These are phyloP conservation scores for Heliconius sara DNA, from an alignment of 2,888 invertebrate genomes.

Conservation along the genomic window DNA sequence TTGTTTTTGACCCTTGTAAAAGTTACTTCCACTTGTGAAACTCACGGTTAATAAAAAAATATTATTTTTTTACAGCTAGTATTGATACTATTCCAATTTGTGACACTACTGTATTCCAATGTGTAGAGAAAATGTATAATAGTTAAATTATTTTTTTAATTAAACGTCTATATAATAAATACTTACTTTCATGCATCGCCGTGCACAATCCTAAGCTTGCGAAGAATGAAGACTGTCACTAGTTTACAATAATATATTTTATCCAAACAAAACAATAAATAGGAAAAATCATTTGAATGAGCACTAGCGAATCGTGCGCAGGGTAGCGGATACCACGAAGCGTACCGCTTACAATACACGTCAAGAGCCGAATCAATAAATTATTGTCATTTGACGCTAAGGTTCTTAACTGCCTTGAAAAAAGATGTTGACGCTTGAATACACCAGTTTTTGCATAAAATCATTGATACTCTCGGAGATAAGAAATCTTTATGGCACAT, in stretches of 20 bases:
- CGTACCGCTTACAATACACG: slow-evolving; percentile 51
- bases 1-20: neutral
- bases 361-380: slow-evolving; percentile 59
- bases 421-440: slow-evolving; percentile 44
- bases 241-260: slow-evolving; percentile 16
- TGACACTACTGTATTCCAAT: too few species aligned
- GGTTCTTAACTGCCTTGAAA: slow-evolving; percentile 45
- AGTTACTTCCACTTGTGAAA: neutral
- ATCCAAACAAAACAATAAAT: slow-evolving; percentile 23
- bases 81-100: neutral
- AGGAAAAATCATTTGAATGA: slow-evolving; percentile 35
- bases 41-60: neutral
- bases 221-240: slow-evolving; percentile 10
- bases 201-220: slow-evolving; percentile 3
- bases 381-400: slow-evolving; percentile 51
- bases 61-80: neutral
- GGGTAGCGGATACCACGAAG: slow-evolving; percentile 48
- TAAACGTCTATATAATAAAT: neutral
- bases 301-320: slow-evolving; percentile 47
- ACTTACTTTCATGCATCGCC: slow-evolving; percentile 41
- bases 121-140: too few species aligned
- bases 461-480: slow-evolving; percentile 26
- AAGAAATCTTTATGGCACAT: slow-evolving; percentile 7
- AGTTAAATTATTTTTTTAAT: neutral
- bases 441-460: slow-evolving; percentile 40